Conservation (phyloP, 2,113 vertebrate genomes). For the Pygoscelis antarcticus region DNA sequence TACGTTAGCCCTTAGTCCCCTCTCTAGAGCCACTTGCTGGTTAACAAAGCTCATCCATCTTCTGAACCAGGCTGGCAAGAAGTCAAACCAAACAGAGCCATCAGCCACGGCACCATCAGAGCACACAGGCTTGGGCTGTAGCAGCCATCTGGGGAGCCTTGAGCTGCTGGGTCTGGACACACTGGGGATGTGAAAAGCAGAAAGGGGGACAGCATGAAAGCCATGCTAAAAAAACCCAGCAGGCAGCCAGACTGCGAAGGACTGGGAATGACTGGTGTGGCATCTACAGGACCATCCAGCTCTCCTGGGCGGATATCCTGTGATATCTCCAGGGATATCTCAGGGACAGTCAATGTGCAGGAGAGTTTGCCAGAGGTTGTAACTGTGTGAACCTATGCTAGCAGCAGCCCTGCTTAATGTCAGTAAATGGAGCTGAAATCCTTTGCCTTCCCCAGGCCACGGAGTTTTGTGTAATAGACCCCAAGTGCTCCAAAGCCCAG, state of each 20-base stretch:
- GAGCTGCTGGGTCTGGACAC: not conserved
- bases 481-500: conserved; percentile 15
- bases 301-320: not conserved
- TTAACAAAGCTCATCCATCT: not conserved
- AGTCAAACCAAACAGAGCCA: not conserved
- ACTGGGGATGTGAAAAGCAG: not conserved
- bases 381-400: not conserved
- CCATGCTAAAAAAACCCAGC: no score
- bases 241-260: not conserved
- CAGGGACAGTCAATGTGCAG: not conserved
- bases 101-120: rapidly evolving
- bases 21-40: not conserved
- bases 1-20: not conserved
- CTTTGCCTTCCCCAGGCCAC: not conserved
- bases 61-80: not conserved
- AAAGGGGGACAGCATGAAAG: not conserved
- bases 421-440: conserved; percentile 35
- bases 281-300: not conserved
- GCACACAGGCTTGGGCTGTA: not conserved
- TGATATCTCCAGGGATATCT: not conserved
- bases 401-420: not conserved
- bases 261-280: not conserved
- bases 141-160: not conserved
- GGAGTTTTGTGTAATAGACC: not conserved
- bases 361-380: not conserved